These are phyloP conservation scores for Mirza zaza DNA, from an alignment of 2,113 vertebrate species.

Conservation along the genomic window DNA sequence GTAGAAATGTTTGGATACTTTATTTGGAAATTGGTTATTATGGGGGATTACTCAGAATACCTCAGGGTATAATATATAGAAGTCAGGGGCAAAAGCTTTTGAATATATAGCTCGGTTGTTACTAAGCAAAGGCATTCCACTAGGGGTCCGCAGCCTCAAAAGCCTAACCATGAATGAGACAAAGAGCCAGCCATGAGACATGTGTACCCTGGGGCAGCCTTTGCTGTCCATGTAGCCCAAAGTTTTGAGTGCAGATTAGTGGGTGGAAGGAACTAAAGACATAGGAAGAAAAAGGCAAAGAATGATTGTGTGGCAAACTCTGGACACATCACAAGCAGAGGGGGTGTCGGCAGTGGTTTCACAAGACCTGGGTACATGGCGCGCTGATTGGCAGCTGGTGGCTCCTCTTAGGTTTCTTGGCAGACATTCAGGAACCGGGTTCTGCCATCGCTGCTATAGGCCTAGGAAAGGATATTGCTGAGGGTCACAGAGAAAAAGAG, in stretches of 20 bases:
- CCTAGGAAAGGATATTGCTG: background rate
- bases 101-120: background rate
- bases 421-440: background rate
- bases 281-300: background rate
- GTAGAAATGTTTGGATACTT: background rate
- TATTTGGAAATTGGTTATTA: background rate
- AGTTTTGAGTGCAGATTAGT: background rate
- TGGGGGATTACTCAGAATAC: background rate
- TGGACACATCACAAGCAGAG: background rate
- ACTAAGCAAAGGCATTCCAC: background rate
- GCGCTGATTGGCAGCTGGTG: background rate
- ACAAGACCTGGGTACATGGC: accelerated
- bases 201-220: background rate
- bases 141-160: conserved; percentile 38
- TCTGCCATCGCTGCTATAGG: background rate
- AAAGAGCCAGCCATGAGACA: accelerated
- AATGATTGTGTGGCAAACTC: accelerated
- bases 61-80: background rate
- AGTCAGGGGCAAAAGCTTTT: background rate
- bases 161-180: background rate
- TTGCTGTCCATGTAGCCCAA: too few species aligned
- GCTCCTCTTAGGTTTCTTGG: background rate
- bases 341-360: accelerated
- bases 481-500: background rate
- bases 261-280: background rate